Evolutionary conservation across 2,797 vertebrate genomes (phyloP), one percentile per base, ranked within the genome.

Genomic region (Takifugu ocellatus): DNA sequence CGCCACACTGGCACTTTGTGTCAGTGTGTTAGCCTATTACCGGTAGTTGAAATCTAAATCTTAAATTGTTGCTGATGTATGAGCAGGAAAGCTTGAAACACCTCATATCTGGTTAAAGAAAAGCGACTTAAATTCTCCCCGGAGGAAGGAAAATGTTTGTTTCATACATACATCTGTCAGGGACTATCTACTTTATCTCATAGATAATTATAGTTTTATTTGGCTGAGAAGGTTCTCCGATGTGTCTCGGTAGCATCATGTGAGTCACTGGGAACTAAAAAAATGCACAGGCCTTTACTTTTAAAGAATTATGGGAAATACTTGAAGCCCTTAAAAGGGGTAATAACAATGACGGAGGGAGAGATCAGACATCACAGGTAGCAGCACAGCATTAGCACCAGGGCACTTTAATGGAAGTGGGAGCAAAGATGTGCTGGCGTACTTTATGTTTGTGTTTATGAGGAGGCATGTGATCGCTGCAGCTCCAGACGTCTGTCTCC

Each of bases 201-300:
- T 56, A 62, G 72, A 66, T 69, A 33, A 42, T 63, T 49, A 14
- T 33, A 31, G 25, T 54, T 68, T 49, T 26, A 68, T 70, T 66
- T 50, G 21, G 25, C 54, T 52, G 39, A 53, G 49, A 42, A 31
- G 26, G 51, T 53, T 61, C 47, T 52, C 31, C n/a, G 1, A 43
- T 65, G 66, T 49, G 54, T 68, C 54, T 1, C 25, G 45, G 46
- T 48, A 25, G 58, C 51, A 27, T 54, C 45, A 49, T 50, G 33
- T 46, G 49, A 75, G 67, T 63, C 55, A n/a, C 11, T 7, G n/a
- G 24, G 33, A 48, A 60, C 50, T 0, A 3, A 12, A 54, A 47
- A 50, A 70, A 51, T 43, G 21, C 33, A 52, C 66, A 52, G 47
- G 59, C 63, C 65, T 74, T 68, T 31, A 61, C 66, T 54, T 59